Base-by-base conservation (phyloP, 2,888 invertebrate species). In the Tetrapedia diversipes region DNA sequence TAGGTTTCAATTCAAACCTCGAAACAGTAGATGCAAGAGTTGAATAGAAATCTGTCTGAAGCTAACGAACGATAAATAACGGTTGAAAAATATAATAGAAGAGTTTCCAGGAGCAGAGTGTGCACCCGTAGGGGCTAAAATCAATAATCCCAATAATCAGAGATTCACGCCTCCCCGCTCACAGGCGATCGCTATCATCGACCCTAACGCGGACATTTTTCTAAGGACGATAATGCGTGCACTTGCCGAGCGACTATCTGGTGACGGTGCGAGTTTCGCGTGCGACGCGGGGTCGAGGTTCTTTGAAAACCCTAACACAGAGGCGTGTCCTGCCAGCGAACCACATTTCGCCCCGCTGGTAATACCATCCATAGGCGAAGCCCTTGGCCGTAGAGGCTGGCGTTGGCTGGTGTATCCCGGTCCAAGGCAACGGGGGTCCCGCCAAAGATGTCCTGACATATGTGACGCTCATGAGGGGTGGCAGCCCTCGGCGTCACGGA, bases 381-480 rank as follows among this genome's bases (percentile, higher is more conserved):
- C 66, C 83, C 82, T 56, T 54, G 60, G 51, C 65, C 69, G 41
- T 8, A 34, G 45, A n/a, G n/a, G n/a, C n/a, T 29, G 39, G 11
- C 57, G 66, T 66, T 72, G 37, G 76, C 77, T 74, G 77, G 77
- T 81, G 76, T 70, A 81, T 77, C 51, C 70, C 59, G 63, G n/a
- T n/a, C 54, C 67, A 77, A 64, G 64, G 74, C 54, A 64, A 76
- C 72, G 66, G 71, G 75, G 79, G 79, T 77, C 79, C 70, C 81
- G 79, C 51, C 81, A 69, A 76, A 78, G 84, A 83, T 86, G 86
- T 80, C 74, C 86, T 85, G 89, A 89, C 90, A 90, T 90, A 90
- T 90, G 90, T 82, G 89, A 87, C 86, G 86, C 86, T 89, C 85
- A 86, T 85, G 81, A 83, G 86, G 89, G 87, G 87, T 85, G 84